Evolutionary conservation across 2,113 vertebrate genomes (phyloP).

Genomic region (Salvator merianae): DNA sequence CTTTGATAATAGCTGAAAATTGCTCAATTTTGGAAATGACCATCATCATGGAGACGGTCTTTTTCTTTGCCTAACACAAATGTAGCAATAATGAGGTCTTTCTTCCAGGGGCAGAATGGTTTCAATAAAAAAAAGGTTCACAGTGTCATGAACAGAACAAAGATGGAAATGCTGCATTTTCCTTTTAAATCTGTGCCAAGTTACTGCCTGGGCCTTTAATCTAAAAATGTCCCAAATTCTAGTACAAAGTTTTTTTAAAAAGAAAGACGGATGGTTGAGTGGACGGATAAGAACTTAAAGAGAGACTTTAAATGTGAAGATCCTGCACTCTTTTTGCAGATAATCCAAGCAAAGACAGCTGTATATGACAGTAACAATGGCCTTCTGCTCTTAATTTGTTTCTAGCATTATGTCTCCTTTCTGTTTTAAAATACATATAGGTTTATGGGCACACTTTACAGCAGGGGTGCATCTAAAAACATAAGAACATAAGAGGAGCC

Average conservation of each 20-base stretch:
- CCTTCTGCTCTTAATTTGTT: background rate
- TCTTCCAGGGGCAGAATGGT: constrained; percentile 5
- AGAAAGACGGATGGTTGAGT: background rate
- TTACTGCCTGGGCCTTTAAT: background rate
- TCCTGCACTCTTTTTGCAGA: background rate
- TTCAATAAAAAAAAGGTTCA: constrained; percentile 10
- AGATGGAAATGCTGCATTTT: background rate
- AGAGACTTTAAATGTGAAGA: background rate
- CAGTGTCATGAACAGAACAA: constrained; percentile 18
- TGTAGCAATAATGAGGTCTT: background rate
- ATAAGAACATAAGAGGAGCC: no score
- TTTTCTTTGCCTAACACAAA: background rate
- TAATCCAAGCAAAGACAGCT: background rate
- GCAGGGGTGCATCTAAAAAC: no score
- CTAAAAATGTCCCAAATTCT: background rate
- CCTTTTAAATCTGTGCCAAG: background rate
- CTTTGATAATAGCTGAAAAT: constrained; percentile 3
- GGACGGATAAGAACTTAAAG: background rate
- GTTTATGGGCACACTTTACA: no score
- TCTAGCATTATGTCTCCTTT: background rate
- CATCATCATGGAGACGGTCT: background rate
- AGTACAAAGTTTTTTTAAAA: background rate
- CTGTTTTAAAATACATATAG: no score
- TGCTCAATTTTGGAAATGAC: constrained; percentile 10
- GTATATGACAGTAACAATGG: background rate